phyloP scores from a whole-genome alignment of 2,888 invertebrate species.

The Drosophila ezoana region DNA sequence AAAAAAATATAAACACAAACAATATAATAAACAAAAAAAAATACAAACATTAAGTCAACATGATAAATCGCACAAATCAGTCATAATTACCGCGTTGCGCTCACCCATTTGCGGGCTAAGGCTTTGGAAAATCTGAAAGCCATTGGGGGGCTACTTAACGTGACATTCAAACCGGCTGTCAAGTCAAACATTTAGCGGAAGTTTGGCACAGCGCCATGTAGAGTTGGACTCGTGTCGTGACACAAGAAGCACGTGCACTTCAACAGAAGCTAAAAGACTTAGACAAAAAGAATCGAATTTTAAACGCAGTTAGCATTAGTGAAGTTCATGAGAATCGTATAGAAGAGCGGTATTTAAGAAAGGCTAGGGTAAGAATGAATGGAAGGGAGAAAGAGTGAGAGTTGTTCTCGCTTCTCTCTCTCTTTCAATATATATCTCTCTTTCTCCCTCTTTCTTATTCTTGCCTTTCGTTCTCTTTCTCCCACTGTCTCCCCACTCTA shows the following conservation, averaged over 20 bases:
- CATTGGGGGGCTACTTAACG: conserved; percentile 34
- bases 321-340: neutral
- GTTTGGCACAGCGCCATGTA: conserved; percentile 5
- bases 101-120: conserved; percentile 4
- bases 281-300: neutral
- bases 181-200: conserved; percentile 30
- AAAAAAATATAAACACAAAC: conserved; percentile 1
- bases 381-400: neutral
- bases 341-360: neutral
- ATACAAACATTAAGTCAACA: conserved; percentile 25
- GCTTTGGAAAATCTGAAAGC: conserved; percentile 39
- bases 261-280: neutral
- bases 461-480: no score
- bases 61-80: conserved; percentile 66
- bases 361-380: neutral
- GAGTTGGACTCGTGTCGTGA: neutral
- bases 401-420: neutral
- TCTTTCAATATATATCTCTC: no score
- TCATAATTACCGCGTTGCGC: conserved; percentile 57
- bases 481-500: no score
- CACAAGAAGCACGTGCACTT: neutral
- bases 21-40: conserved; percentile 11
- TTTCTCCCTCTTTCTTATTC: no score
- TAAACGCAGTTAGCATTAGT: neutral
- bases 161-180: conserved; percentile 23